Evolutionary conservation across 2,113 vertebrate species (phyloP), one percentile per base, ranked within the genome.

Genomic region (Cephalopholis sonnerati): DNA sequence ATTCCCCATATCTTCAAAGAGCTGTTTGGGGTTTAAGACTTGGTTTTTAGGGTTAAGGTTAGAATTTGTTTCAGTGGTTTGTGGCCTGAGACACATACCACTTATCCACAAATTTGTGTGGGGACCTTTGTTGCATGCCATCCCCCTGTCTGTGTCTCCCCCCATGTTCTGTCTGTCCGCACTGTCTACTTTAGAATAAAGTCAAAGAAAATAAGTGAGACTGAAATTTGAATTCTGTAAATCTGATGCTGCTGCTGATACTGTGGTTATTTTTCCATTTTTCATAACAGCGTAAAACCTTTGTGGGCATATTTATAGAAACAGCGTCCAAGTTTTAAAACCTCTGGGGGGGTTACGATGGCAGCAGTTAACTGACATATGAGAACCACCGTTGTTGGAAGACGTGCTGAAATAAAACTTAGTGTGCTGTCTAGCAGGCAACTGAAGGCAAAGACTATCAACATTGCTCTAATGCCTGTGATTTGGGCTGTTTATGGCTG

Each of bases 1-100:
- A 81, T 77, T 85, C 83, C 59, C 76, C n/a, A 4, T 24, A 36
- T 44, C 27, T 81, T 86, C 73, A 86, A 62, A 81, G 54, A 69
- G 22, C 58, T 8, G 50, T 75, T 48, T 54, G 32, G 50, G 61
- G 74, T 66, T 83, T 50, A 25, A 36, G 51, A 39, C 32, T 46
- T 16, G 18, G 20, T 58, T 76, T 76, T 61, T 8, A 59, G 12
- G 54, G 20, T 73, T 15, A 48, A 25, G 72, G 57, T 64, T 48
- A 57, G 51, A 44, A 36, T 55, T 22, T 17, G 46, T 16, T 64
- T 58, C 51, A 32, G 41, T 67, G 48, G 46, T 54, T 9, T 46
- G 75, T 41, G 59, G 74, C 64, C 77, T 12, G 1, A 67, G 41
- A 66, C 17, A 4, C 62, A 55, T 54, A 39, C 53, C 74, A 66